Evolutionary conservation across 2,888 invertebrate species (phyloP).

Genomic region (Agrotis puta): DNA sequence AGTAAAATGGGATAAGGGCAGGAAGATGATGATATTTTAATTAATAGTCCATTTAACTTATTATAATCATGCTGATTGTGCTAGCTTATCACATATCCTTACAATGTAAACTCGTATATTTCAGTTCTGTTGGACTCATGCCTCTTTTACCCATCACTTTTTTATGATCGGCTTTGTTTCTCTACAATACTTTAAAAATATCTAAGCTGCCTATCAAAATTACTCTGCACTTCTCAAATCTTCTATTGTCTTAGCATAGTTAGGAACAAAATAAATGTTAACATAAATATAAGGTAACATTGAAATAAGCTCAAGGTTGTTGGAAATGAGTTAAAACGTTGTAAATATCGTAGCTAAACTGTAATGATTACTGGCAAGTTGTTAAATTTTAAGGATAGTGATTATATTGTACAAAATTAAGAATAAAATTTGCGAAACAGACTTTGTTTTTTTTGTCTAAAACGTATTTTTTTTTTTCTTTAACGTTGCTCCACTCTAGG

Average conservation of each 20-base stretch:
- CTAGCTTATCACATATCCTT: too few relatives aligned
- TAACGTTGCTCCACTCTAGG: too few relatives aligned
- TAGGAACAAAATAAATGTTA: slow-evolving; percentile 36
- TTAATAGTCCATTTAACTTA: too few relatives aligned
- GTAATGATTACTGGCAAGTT: slow-evolving; percentile 55
- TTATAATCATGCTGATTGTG: too few relatives aligned
- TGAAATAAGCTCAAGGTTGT: slow-evolving; percentile 81
- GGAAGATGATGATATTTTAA: too few relatives aligned
- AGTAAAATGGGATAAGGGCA: too few relatives aligned
- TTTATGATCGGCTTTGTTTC: not conserved
- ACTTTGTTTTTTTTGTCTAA: not conserved
- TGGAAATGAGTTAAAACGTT: slow-evolving; percentile 74
- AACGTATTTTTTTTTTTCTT: too few relatives aligned
- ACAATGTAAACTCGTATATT: too few relatives aligned
- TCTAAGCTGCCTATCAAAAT: not conserved
- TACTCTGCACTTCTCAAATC: slow-evolving; percentile 2
- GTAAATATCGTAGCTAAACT: slow-evolving; percentile 71
- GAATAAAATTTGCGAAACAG: slow-evolving; percentile 64
- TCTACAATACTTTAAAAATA: not conserved
- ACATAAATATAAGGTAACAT: slow-evolving; percentile 14
- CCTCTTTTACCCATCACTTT: too few relatives aligned
- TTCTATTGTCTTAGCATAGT: slow-evolving; percentile 32
- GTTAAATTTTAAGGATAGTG: slow-evolving; percentile 65
- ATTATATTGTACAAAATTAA: slow-evolving; percentile 68
- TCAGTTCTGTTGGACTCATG: too few relatives aligned